phyloP scores from a whole-genome alignment of 2,113 vertebrate species.

The Natator depressus region DNA sequence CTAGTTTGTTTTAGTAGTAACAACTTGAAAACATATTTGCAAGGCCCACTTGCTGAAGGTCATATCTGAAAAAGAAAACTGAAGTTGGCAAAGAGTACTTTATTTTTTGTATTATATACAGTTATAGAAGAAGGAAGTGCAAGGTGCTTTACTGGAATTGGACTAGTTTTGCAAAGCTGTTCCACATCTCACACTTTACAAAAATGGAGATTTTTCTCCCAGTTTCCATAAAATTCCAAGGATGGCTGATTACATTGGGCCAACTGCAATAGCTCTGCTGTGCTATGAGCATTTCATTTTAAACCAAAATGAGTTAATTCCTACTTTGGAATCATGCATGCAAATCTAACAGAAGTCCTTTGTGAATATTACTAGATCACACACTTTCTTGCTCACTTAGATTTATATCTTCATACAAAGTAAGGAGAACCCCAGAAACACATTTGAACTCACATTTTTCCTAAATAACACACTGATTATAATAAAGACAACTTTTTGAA shows the following conservation, averaged over 20 bases:
- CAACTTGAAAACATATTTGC: background rate
- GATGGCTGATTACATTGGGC: accelerated
- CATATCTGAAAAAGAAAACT: background rate
- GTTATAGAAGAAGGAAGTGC: background rate
- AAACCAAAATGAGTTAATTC: background rate
- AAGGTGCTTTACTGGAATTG: background rate
- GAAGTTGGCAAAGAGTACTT: background rate
- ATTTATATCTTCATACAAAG: background rate
- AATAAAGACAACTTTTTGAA: background rate
- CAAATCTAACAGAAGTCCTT: background rate
- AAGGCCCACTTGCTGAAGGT: background rate
- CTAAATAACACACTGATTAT: background rate
- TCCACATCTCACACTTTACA: background rate
- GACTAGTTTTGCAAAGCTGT: accelerated
- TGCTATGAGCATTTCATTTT: background rate
- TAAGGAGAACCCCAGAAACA: background rate
- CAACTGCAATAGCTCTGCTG: background rate
- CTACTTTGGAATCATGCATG: background rate
- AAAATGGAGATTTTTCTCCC: background rate
- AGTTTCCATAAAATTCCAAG: background rate
- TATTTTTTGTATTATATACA: background rate
- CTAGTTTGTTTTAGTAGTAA: background rate
- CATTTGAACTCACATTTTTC: background rate
- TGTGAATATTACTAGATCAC: background rate
- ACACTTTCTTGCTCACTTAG: background rate